A percentile compares a stretch with the other conserved stretches of the same genome.
phyloP scores from a whole-genome alignment of 1,140 invertebrate species.

The Paralvinella palmiformis region DNA sequence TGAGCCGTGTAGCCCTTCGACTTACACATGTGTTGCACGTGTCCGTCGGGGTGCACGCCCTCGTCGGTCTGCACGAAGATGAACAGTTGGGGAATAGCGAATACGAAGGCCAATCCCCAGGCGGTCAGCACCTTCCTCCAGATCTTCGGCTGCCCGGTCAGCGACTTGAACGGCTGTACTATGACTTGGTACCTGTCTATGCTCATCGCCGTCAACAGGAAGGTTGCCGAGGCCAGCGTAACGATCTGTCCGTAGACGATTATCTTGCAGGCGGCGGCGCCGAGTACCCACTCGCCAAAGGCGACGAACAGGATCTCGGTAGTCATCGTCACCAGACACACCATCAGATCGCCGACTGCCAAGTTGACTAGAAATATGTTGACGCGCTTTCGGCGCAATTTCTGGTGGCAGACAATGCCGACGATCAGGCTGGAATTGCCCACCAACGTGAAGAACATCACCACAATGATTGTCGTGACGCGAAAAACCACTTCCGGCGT shows the following conservation, averaged over 20 bases:
- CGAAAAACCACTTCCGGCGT: slow-evolving; percentile 1
- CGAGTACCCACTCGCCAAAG: slow-evolving; percentile 51
- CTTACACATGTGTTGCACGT: slow-evolving; percentile 24
- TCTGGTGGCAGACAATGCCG: slow-evolving; percentile 26
- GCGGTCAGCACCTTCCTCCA: slow-evolving; percentile 42
- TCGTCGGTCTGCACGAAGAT: slow-evolving; percentile 45
- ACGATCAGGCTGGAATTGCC: slow-evolving; percentile 40
- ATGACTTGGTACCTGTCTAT: slow-evolving; percentile 49
- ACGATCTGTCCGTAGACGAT: slow-evolving; percentile 50
- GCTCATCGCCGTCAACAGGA: slow-evolving; percentile 51
- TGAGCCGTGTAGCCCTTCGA: slow-evolving; percentile 36
- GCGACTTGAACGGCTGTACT: slow-evolving; percentile 32
- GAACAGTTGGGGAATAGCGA: slow-evolving; percentile 51
- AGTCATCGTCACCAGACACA: slow-evolving; percentile 52
- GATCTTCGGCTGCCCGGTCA: slow-evolving; percentile 15
- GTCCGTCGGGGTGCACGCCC: slow-evolving; percentile 20
- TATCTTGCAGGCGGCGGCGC: slow-evolving; percentile 46
- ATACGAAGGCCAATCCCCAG: slow-evolving; percentile 50
- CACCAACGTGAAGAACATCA: slow-evolving; percentile 22
- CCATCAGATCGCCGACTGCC: slow-evolving; percentile 44
- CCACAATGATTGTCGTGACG: slow-evolving; percentile 10
- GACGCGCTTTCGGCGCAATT: slow-evolving; percentile 36
- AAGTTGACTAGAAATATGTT: slow-evolving; percentile 22
- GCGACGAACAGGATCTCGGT: slow-evolving; percentile 50
- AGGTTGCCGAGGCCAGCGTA: slow-evolving; percentile 49